A percentile compares a stretch with the other conserved stretches of the same genome.
phyloP scores from a whole-genome alignment of 2,888 invertebrate genomes.

The Chrysina gloriosa region DNA sequence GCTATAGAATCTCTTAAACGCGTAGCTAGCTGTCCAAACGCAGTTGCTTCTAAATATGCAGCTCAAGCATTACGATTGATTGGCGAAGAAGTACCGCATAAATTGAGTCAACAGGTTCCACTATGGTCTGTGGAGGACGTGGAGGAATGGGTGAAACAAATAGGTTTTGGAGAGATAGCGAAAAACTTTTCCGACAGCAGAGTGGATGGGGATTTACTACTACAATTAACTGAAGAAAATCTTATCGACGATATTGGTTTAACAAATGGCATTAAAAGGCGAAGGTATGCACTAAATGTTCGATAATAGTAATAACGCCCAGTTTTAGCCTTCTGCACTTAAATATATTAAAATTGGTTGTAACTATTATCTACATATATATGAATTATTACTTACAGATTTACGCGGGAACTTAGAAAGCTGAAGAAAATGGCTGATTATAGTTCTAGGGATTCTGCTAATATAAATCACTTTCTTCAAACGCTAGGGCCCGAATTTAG shows the following conservation, averaged over 20 bases:
- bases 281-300: constrained; percentile 71
- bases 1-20: constrained; percentile 95
- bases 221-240: constrained; percentile 93
- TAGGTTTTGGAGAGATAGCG: constrained; percentile 89
- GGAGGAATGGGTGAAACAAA: constrained; percentile 97
- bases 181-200: constrained; percentile 87
- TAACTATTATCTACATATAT: neutral
- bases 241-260: constrained; percentile 93
- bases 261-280: constrained; percentile 91
- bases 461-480: constrained; percentile 87
- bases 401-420: constrained; percentile 91
- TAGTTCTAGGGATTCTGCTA: constrained; percentile 92
- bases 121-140: constrained; percentile 98
- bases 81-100: constrained; percentile 97
- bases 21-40: constrained; percentile 97
- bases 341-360: neutral
- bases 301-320: neutral
- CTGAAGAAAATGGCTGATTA: constrained; percentile 97
- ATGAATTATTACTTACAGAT: constrained; percentile 67
- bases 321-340: too few species aligned
- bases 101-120: constrained; percentile 97
- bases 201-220: constrained; percentile 95
- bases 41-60: constrained; percentile 96
- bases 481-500: constrained; percentile 89
- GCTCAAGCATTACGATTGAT: constrained; percentile 91